Percentiles rank a stretch among this genome's conserved stretches.
Conservation (phyloP, 2,797 vertebrate genomes). For the Micrastur ruficollis region DNA sequence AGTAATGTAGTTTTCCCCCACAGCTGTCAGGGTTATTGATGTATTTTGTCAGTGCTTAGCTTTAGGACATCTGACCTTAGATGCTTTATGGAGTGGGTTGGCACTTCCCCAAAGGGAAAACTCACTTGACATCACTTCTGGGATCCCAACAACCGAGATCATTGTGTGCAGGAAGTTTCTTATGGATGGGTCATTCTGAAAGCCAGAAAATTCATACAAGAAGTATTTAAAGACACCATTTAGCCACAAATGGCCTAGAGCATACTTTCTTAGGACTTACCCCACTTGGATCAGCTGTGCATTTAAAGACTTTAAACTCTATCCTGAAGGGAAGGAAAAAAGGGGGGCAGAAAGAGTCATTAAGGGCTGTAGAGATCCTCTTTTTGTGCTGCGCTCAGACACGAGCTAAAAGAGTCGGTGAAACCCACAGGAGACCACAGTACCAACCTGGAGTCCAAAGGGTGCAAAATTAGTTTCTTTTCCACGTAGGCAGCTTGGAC, state of each 20-base stretch:
- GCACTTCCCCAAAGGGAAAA: background rate
- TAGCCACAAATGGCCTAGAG: background rate
- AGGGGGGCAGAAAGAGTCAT: background rate
- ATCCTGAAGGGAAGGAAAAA: conserved; percentile 25
- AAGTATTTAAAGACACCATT: background rate
- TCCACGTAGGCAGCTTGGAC: conserved; percentile 78
- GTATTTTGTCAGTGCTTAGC: background rate
- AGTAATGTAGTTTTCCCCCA: background rate
- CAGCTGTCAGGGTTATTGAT: background rate
- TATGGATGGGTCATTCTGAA: conserved; percentile 57
- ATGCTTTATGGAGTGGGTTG: rapidly evolving
- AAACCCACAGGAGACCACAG: background rate
- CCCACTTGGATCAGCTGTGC: conserved; percentile 8
- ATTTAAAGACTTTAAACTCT: conserved; percentile 50
- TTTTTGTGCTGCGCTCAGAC: background rate
- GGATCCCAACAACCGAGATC: conserved; percentile 75
- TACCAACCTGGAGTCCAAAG: conserved; percentile 72
- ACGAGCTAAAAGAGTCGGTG: background rate
- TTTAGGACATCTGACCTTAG: background rate
- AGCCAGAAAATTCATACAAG: background rate
- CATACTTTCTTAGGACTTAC: conserved; percentile 29
- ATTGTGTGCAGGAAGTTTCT: conserved; percentile 73
- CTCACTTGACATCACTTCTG: conserved; percentile 82
- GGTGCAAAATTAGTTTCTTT: conserved; percentile 78
- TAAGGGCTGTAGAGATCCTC: background rate